phyloP scores from a whole-genome alignment of 2,113 vertebrate genomes.

The Nycticebus coucang region DNA sequence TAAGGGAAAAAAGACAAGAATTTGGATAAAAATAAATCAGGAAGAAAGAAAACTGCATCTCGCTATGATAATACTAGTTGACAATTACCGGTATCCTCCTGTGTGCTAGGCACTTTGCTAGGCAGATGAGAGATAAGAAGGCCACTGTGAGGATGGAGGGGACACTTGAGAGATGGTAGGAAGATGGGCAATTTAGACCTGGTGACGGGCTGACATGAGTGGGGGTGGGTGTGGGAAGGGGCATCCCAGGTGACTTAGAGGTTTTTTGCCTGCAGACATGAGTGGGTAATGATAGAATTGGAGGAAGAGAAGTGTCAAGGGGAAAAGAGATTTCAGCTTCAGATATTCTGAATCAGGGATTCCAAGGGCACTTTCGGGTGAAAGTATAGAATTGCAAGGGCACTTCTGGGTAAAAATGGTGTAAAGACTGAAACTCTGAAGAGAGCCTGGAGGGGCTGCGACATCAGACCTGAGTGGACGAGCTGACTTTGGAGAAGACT shows the following conservation, averaged over 20 bases:
- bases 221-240: background rate
- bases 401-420: background rate
- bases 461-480: background rate
- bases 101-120: background rate
- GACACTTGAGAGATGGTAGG: background rate
- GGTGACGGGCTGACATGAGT: background rate
- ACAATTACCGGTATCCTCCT: background rate
- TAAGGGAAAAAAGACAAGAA: conserved; percentile 36
- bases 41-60: background rate
- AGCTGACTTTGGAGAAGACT: background rate
- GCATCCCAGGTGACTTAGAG: too few species aligned
- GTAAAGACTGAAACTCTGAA: background rate
- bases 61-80: background rate
- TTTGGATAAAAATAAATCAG: conserved; percentile 17
- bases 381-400: background rate
- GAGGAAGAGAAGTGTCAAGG: background rate
- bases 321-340: background rate
- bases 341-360: background rate
- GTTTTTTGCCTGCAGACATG: background rate
- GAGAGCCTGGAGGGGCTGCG: background rate
- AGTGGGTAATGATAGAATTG: background rate
- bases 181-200: background rate
- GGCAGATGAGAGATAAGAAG: background rate
- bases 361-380: background rate
- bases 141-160: background rate